Evolutionary conservation across 2,113 vertebrate genomes (phyloP), one percentile per base, ranked within the genome.

Genomic region (Pheucticus melanocephalus): DNA sequence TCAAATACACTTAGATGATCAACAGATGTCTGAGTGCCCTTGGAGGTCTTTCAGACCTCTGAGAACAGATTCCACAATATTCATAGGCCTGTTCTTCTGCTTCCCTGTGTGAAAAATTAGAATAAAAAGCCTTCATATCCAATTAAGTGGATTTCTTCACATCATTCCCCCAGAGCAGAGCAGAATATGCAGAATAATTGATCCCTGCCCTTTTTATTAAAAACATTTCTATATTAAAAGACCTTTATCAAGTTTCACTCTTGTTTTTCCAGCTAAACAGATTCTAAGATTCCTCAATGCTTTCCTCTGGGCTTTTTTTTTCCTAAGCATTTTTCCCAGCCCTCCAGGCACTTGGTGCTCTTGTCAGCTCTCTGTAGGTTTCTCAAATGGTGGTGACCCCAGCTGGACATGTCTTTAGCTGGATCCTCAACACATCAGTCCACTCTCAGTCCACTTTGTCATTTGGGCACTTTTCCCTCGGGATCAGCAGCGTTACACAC

Each of bases 231-330:
- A 5, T 87, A 88, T 57, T 90, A 40, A 80, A 94, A 76, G 37
- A 27, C 65, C 51, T 89, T 87, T 91, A 95, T 87, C 84, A 21
- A 56, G 69, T 89, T 95, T 94, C 92, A 82, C 53, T 80, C 50
- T 64, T 91, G 48, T 59, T 92, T 94, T 88, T 77, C 61, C 82
- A 95, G 95, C 85, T 88, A 95, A 97, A 88, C 66, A 96, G 77
- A 88, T 53, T 57, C 69, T 66, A 78, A 56, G 19, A 39, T 92
- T 86, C 80, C 53, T 94, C 57, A 64, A 0, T 5, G 3, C 50
- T 91, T 84, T 70, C 57, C 48, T 86, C 68, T 45, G 64, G n/a
- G n/a, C 9, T 23, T 61, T 71, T 61, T 71, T 56, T 84, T 69
- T 7, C 56, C 50, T 33, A 24, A 42, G 48, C 14, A 6, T 33